Evolutionary conservation across 1,140 invertebrate species (phyloP), one percentile per base, ranked within the genome.

Genomic region (Nasonia vitripennis): DNA sequence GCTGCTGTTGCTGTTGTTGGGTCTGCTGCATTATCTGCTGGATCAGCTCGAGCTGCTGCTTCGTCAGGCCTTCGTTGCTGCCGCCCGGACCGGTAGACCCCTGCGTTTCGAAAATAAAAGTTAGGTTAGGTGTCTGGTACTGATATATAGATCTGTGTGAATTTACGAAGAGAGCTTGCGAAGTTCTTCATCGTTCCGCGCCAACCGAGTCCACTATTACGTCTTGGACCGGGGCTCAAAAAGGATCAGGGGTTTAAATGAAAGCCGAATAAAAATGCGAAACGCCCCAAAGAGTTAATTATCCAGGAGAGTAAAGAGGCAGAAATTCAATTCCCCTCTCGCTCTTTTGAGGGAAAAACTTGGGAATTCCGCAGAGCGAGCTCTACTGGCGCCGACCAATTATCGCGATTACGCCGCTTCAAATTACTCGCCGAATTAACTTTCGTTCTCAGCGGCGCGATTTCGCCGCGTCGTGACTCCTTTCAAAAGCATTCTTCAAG

Each of bases 11-110:
- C 95, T 90, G 88, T 11, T 31, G 23, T 71, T 71, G 92, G 20
- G 95, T 96, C 90, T 96, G 96, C 88, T 96, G 96, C 95, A 96
- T 96, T 86, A 96, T 96, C 91, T 96, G 96, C 91, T 96, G 96
- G 88, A 96, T 96, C 88, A 96, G 94, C 92, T 96, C 96, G 88
- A 96, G 94, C 91, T 96, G 96, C 89, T 96, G 95, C 88, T 96
- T 95, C 14, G 96, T 96, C 75, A 96, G 91, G 48, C 95, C 95
- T 89, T 96, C 95, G 90, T 95, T 95, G 86, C 93, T 94, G 86
- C 93, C 94, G 86, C 92, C 93, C 31, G 93, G 90, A 87, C 91
- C 93, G 78, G 90, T 92, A 83, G 91, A 90, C 79, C 91, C 92
- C 94, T 94, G 88, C 12, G 88, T 91, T 85, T 87, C 4, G 17